phyloP scores from a whole-genome alignment of 2,888 invertebrate genomes.

The Cosmopolites sordidus region DNA sequence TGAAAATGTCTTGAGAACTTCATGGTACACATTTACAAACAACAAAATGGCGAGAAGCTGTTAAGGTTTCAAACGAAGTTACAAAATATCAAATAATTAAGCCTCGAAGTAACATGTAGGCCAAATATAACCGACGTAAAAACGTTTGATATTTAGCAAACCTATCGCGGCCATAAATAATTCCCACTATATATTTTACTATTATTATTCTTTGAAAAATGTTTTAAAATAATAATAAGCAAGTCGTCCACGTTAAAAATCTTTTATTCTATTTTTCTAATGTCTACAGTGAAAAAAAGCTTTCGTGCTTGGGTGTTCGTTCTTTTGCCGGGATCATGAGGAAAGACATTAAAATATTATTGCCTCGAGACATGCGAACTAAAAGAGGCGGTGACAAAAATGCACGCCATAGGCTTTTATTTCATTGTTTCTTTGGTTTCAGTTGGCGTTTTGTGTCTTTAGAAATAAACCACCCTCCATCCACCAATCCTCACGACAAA shows the following conservation, averaged over 20 bases:
- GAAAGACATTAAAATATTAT: conserved; percentile 44
- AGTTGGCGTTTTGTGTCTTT: not conserved
- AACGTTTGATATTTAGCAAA: too few species aligned
- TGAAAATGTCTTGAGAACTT: too few species aligned
- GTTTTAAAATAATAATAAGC: too few species aligned
- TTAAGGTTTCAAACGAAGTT: too few species aligned
- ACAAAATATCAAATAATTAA: too few species aligned
- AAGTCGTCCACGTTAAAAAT: not conserved
- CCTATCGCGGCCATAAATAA: too few species aligned
- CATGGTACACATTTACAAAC: too few species aligned
- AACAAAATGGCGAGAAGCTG: too few species aligned
- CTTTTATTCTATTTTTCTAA: not conserved
- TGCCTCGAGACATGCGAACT: conserved; percentile 43
- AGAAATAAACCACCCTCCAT: not conserved
- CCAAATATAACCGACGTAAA: too few species aligned
- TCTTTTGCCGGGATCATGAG: conserved; percentile 42
- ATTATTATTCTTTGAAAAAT: too few species aligned
- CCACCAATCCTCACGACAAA: conserved; percentile 1
- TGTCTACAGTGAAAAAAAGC: not conserved
- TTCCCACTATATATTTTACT: too few species aligned
- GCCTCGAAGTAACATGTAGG: too few species aligned
- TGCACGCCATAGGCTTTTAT: conserved; percentile 41
- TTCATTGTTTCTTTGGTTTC: conserved; percentile 7
- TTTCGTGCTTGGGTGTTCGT: conserved; percentile 1
- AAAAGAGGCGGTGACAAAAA: conserved; percentile 47